These are phyloP conservation scores for Conus betulinus DNA, from an alignment of 1,140 invertebrate species.

Conservation along the genomic window DNA sequence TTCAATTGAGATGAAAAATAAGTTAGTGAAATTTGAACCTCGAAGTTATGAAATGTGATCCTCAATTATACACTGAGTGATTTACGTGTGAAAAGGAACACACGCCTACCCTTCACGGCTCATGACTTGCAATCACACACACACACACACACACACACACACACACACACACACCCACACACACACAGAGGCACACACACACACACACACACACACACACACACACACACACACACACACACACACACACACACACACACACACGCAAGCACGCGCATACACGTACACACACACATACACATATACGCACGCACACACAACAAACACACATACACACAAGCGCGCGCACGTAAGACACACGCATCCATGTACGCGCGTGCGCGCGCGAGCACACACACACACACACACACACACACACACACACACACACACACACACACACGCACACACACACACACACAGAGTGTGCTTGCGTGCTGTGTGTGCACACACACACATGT, in stretches of 20 bases:
- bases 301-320: neutral
- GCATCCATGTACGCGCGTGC: neutral
- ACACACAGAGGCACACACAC: slow-evolving; percentile 14
- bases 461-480: neutral
- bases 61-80: neutral
- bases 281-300: slow-evolving; percentile 6
- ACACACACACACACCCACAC: neutral
- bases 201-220: neutral
- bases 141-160: slow-evolving; percentile 10
- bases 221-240: neutral
- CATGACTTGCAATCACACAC: neutral
- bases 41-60: no score
- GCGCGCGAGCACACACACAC: no score
- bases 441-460: neutral
- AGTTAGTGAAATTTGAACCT: no score
- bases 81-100: neutral
- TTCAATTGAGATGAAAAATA: no score
- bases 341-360: neutral
- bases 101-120: neutral
- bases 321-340: neutral
- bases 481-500: neutral
- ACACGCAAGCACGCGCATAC: neutral
- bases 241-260: neutral
- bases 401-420: neutral
- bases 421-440: neutral